phyloP scores from a whole-genome alignment of 2,888 invertebrate species.

The Cosmorhoe ocellata region DNA sequence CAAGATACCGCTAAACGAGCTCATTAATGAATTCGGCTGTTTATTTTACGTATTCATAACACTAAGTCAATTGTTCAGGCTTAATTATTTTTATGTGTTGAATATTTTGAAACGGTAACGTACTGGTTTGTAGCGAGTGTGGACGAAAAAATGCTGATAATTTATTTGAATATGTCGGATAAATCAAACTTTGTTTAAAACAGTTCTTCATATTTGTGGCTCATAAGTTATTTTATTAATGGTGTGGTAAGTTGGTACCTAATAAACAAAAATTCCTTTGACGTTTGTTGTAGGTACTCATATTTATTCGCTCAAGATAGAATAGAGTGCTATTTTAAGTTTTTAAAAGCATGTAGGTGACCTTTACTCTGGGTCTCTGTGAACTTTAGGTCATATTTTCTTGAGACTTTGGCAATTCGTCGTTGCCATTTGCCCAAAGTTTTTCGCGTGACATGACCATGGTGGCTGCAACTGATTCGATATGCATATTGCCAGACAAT shows the following conservation, averaged over 20 bases:
- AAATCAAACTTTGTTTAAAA: no score
- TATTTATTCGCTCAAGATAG: background rate
- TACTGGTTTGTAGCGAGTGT: background rate
- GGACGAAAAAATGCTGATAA: no score
- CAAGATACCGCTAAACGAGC: constrained; percentile 71
- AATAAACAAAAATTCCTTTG: no score
- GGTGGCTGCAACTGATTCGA: constrained; percentile 10
- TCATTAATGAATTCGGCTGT: constrained; percentile 63
- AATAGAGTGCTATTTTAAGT: constrained; percentile 3
- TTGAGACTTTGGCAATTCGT: constrained; percentile 14
- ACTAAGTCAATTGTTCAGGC: constrained; percentile 27
- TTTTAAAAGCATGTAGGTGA: constrained; percentile 1
- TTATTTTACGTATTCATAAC: constrained; percentile 49
- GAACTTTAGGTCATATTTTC: constrained; percentile 11
- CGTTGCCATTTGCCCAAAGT: constrained; percentile 13
- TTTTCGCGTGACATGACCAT: constrained; percentile 4
- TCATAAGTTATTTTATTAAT: no score
- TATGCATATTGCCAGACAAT: constrained; percentile 3
- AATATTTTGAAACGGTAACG: constrained; percentile 8
- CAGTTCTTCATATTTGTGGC: no score
- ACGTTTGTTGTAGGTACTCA: no score
- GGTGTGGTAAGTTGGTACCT: no score
- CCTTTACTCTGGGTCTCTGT: constrained; percentile 17
- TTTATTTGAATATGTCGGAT: no score
- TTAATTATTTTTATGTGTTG: constrained; percentile 15